These are phyloP conservation scores for Aleadryas rufinucha DNA, from an alignment of 2,113 vertebrate species.

Conservation along the genomic window DNA sequence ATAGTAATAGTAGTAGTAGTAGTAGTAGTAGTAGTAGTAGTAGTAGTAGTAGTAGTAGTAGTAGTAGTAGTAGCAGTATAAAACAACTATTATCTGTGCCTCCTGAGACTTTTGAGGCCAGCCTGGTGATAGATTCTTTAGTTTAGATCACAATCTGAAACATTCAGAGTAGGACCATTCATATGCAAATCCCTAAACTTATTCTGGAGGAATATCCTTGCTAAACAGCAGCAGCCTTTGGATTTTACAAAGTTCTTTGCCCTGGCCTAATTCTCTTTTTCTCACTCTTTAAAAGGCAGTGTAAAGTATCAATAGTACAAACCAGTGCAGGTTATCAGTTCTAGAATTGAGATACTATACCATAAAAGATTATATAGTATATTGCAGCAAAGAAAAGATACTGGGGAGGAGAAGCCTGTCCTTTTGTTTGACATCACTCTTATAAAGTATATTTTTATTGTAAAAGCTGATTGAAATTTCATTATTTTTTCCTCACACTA, in stretches of 20 bases:
- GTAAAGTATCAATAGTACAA: conserved; percentile 37
- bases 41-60: background rate
- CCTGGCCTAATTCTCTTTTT: background rate
- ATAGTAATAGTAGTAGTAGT: background rate
- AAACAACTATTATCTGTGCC: background rate
- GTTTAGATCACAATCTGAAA: background rate
- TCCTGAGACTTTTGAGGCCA: background rate
- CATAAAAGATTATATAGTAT: conserved; percentile 51
- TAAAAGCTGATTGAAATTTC: conserved; percentile 47
- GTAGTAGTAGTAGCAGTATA: background rate
- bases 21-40: background rate
- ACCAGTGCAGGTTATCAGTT: conserved; percentile 55
- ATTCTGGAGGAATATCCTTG: conserved; percentile 2
- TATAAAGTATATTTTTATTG: conserved; percentile 44
- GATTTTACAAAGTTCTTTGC: conserved; percentile 50
- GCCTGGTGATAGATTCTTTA: background rate
- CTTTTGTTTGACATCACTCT: conserved; percentile 9
- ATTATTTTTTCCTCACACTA: background rate
- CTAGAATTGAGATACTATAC: conserved; percentile 21
- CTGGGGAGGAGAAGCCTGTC: conserved; percentile 26
- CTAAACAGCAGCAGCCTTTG: conserved; percentile 13
- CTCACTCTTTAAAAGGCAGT: background rate
- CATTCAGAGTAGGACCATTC: background rate
- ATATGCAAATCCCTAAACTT: conserved; percentile 28
- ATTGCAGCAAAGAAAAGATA: conserved; percentile 49